phyloP scores from a whole-genome alignment of 2,888 invertebrate genomes.

The Epinotia bilunana region DNA sequence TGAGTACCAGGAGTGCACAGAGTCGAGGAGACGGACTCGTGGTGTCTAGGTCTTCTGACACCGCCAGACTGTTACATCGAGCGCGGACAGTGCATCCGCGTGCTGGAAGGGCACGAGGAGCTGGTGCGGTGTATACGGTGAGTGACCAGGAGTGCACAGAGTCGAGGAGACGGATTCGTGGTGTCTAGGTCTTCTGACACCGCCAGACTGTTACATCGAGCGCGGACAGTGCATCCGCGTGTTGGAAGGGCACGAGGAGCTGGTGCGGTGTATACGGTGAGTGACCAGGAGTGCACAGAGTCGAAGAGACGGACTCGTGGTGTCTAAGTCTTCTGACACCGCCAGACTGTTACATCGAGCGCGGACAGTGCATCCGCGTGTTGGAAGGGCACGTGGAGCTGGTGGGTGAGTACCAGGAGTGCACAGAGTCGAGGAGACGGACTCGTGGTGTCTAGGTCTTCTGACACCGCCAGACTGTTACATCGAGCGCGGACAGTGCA shows the following conservation, averaged over 20 bases:
- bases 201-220: too few species aligned
- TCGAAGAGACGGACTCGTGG: not conserved
- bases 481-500: constrained; percentile 87
- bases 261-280: too few species aligned
- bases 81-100: constrained; percentile 88
- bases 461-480: constrained; percentile 84
- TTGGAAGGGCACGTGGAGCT: constrained; percentile 99
- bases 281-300: not conserved
- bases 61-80: constrained; percentile 88
- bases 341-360: too few species aligned
- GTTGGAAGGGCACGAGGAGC: too few species aligned
- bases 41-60: not conserved
- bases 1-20: constrained; percentile 49
- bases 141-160: too few species aligned
- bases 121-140: constrained; percentile 97
- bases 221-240: too few species aligned
- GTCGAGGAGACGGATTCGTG: too few species aligned
- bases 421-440: not conserved
- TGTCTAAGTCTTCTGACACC: constrained; percentile 55
- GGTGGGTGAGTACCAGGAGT: constrained; percentile 73
- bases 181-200: too few species aligned
- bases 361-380: constrained; percentile 89
- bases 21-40: not conserved
- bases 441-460: not conserved
- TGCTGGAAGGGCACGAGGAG: constrained; percentile 99